Conservation (phyloP, 2,888 invertebrate genomes). For the Fragum whitleyi region DNA sequence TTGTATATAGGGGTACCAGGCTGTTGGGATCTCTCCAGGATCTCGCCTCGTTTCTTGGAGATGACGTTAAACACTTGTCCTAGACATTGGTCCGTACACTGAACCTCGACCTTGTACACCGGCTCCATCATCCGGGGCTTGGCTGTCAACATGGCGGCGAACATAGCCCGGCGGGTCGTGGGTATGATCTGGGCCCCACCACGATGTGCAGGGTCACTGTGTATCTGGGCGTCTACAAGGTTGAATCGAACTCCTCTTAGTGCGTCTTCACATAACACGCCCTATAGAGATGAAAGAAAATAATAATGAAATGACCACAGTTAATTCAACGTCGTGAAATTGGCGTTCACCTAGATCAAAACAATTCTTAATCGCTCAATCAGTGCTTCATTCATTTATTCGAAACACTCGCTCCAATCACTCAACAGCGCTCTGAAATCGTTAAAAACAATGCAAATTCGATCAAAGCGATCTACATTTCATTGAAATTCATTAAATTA, state of each 20-base stretch:
- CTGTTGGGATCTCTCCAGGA: slow-evolving; percentile 97
- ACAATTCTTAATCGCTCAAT: too few relatives aligned
- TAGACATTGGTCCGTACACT: slow-evolving; percentile 96
- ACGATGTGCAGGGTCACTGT: slow-evolving; percentile 99
- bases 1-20: slow-evolving; percentile 99
- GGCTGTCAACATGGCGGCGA: slow-evolving; percentile 97
- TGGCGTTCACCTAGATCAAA: too few relatives aligned
- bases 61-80: slow-evolving; percentile 99
- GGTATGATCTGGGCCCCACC: slow-evolving; percentile 99
- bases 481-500: too few relatives aligned
- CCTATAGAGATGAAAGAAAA: slow-evolving; percentile 88
- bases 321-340: background rate
- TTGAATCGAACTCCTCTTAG: slow-evolving; percentile 97
- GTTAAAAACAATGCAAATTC: too few relatives aligned
- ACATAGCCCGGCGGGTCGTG: slow-evolving; percentile 97
- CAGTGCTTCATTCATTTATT: too few relatives aligned
- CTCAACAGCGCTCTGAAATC: too few relatives aligned
- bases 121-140: slow-evolving; percentile 98
- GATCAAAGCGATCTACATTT: too few relatives aligned
- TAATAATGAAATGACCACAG: too few relatives aligned
- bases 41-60: slow-evolving; percentile 97
- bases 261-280: slow-evolving; percentile 99
- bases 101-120: slow-evolving; percentile 99
- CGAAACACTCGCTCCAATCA: too few relatives aligned
- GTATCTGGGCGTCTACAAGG: slow-evolving; percentile 98